Base-by-base conservation (phyloP, 1,140 invertebrate genomes). In the Glossosoma conforme region DNA sequence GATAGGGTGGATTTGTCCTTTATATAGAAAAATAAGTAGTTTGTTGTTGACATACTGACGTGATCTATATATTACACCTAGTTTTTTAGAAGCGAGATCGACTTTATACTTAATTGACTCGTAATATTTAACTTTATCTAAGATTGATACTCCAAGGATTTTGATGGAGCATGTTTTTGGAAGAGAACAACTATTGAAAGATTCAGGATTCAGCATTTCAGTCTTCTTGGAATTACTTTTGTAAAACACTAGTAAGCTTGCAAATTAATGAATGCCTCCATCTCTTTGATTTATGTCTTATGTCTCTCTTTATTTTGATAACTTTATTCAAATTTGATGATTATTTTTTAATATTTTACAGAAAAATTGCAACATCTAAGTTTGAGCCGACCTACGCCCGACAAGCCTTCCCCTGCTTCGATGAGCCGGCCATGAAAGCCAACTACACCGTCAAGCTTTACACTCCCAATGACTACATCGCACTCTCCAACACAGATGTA, bases 371-470 rank as follows among this genome's bases (percentile, higher is more conserved):
- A 8, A 89, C 89, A 1, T 87, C 91, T 1, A 95, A 97, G 70
- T 93, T 98, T 64, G 88, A 97, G 63, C 88, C 93, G 1, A 96
- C 91, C 1, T 91, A 93, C 75, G 93, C 94, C 0, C 79, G 94
- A 20, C 79, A 85, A 67, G 87, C 89, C 0, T 97, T 95, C 63
- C 94, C 95, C 0, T 97, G 93, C 66, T 96, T 96, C 65, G 96
- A 98, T 70, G 95, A 98, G 65, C 95, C 96, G 0, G 78, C 84
- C 24, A 85, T 96, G 60, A 98, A 98, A 74, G 90, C 94, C 0
- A 83, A 83, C 50, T 98, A 87, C 74, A 80, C 77, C 19, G 80
- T 96, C 9, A 82, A 83, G 5, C 62, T 97, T 1, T 81, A 87
- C 2, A 82, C 83, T 60, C 87, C 87, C 1, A 61, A 75, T 28